Evolutionary conservation across 2,888 invertebrate species (phyloP).

Genomic region (Heliconius sara): DNA sequence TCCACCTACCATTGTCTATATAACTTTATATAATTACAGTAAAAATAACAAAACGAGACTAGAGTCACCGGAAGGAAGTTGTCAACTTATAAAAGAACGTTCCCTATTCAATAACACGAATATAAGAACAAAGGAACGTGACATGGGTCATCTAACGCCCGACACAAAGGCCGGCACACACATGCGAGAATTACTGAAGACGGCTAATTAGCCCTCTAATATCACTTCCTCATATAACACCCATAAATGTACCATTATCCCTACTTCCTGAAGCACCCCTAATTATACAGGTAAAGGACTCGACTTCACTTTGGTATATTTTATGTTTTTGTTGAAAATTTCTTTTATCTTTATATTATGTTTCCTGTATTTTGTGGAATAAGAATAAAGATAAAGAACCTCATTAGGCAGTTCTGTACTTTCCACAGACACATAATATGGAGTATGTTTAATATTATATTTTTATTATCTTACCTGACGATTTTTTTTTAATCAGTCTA

Average conservation of each 20-base stretch:
- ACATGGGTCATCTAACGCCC: constrained; percentile 72
- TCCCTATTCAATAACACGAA: constrained; percentile 18
- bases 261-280: constrained; percentile 21
- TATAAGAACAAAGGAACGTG: constrained; percentile 68
- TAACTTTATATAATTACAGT: not conserved
- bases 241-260: constrained; percentile 34
- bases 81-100: constrained; percentile 26
- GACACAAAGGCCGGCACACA: constrained; percentile 63
- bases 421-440: no score
- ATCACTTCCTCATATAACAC: constrained; percentile 41
- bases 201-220: constrained; percentile 62
- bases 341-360: not conserved
- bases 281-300: constrained; percentile 30
- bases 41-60: constrained; percentile 7
- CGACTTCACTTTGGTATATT: constrained; percentile 3
- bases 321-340: constrained; percentile 7
- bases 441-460: no score
- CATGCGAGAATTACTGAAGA: constrained; percentile 65
- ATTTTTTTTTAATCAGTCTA: no score
- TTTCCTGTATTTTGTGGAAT: not conserved
- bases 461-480: no score
- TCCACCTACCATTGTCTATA: not conserved
- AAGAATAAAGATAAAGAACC: not conserved
- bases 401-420: not conserved
- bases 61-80: constrained; percentile 8